Evolutionary conservation across 2,113 vertebrate genomes (phyloP), one percentile per base, ranked within the genome.

Genomic region (Myanophis thanlyinensis): DNA sequence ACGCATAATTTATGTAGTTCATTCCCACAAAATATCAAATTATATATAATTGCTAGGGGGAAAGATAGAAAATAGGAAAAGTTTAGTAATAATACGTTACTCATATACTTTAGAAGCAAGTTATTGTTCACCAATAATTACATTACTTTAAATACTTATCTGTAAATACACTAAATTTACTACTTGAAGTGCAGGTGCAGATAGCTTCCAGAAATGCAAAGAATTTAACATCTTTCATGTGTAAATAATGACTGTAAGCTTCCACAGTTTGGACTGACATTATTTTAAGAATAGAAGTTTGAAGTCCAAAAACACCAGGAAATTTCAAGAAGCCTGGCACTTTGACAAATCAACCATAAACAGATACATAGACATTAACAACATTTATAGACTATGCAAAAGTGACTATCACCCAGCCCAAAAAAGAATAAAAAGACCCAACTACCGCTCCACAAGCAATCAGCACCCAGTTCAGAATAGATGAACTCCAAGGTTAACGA

Each of bases 11-110:
- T 23, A 53, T 91, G 88, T 51, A 90, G n/a, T 25, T 95, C 89
- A 5, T 96, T 94, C 93, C 90, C 91, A 80, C 93, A 84, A 92
- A 87, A 52, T 52, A 30, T 30, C 22, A 67, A 40, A 67, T 90
- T 62, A 23, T n/a, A 92, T 91, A 93, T 88, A 96, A 80, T 62
- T 95, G 93, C 85, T 87, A 73, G 40, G 84, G 92, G 56, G 87
- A 53, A 91, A 89, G 93, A 52, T 89, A 73, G 30, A 12, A 89
- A 53, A 94, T 73, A 40, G 7, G 92, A 91, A 67, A 0, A 92
- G 90, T 9, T 90, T 48, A 85, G 88, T 49, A 80, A 92, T 35
- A 93, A 0, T 88, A 92, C n/a, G 88, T 0, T 0, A 93, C 90
- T 40, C 3, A 1, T 0, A 90, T 11, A 0, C 27, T 73, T 88